These are phyloP conservation scores for Mareca strepera DNA, from an alignment of 2,797 vertebrate species.

Conservation along the genomic window DNA sequence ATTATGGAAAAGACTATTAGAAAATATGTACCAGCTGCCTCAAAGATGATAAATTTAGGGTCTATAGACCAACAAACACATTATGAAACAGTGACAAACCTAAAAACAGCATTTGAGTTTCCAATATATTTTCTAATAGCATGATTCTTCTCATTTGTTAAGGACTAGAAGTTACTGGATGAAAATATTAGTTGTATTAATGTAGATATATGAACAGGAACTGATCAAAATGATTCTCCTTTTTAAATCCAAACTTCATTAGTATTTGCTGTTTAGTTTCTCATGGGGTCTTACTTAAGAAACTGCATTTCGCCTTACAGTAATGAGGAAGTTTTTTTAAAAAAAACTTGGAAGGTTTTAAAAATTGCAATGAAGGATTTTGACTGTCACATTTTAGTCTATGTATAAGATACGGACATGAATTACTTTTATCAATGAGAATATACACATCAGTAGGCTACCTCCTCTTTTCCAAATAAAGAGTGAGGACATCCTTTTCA, in stretches of 20 bases:
- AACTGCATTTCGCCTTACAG: background rate
- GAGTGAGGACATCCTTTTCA: background rate
- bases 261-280: background rate
- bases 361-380: background rate
- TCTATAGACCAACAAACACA: background rate
- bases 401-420: background rate
- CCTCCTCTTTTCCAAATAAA: background rate
- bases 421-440: background rate
- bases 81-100: background rate
- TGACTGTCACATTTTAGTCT: background rate
- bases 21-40: background rate
- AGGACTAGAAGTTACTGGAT: background rate
- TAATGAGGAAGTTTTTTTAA: background rate
- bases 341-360: background rate
- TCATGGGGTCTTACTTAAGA: background rate
- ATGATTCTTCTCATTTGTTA: conserved; percentile 6
- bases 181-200: conserved; percentile 8
- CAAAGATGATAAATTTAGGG: background rate
- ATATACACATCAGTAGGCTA: background rate
- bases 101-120: background rate
- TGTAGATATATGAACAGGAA: background rate
- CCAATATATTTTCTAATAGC: conserved; percentile 6
- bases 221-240: background rate
- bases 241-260: background rate
- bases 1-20: background rate